phyloP scores from a whole-genome alignment of 37 sponge, comb jelly and placozoan species.

The Crambe crambe region DNA sequence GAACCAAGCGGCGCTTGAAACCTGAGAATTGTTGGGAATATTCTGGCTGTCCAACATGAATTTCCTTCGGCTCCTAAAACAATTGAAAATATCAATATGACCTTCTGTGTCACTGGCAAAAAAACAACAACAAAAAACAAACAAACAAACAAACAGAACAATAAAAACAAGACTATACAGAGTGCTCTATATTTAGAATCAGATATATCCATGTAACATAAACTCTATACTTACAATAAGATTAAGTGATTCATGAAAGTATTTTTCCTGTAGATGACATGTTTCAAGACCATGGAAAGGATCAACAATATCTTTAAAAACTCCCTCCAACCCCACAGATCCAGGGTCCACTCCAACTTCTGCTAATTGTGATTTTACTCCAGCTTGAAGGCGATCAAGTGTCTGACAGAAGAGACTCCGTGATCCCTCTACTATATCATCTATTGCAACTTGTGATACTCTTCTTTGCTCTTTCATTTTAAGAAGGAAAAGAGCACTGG shows the following conservation, averaged over 20 bases:
- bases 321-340: background rate
- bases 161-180: too few species aligned
- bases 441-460: constrained; percentile 28
- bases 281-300: too few species aligned
- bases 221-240: too few species aligned
- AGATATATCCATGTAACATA: too few species aligned
- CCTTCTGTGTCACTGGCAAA: background rate
- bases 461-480: constrained; percentile 28
- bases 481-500: constrained; percentile 26
- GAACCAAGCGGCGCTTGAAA: constrained; percentile 4
- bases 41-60: constrained; percentile 27
- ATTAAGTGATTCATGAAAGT: too few species aligned
- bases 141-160: too few species aligned
- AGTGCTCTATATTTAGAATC: too few species aligned
- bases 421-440: constrained; percentile 28
- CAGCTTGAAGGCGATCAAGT: background rate
- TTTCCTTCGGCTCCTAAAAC: constrained; percentile 38
- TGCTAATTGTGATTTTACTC: background rate
- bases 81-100: background rate
- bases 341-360: background rate
- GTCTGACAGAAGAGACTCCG: background rate
- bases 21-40: constrained; percentile 26
- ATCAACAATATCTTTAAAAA: too few species aligned
- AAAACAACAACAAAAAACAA: background rate
- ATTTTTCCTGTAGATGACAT: too few species aligned